Evolutionary conservation across 2,797 vertebrate species (phyloP).

Genomic region (Phrynocephalus forsythii): DNA sequence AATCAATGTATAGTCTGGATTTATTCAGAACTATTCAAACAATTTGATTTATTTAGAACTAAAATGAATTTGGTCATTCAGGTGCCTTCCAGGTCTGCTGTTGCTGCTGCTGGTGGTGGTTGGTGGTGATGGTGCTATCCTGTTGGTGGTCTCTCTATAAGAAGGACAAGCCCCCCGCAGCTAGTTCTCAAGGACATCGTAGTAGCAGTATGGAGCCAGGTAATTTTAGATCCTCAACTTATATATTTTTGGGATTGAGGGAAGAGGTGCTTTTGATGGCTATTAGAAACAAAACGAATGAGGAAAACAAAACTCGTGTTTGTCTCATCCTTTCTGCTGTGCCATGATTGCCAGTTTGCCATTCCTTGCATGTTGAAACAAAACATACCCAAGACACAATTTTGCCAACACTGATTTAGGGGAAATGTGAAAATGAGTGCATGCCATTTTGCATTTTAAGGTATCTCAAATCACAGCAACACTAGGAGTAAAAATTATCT

Average conservation of each 20-base stretch:
- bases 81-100: too few species aligned
- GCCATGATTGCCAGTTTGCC: background rate
- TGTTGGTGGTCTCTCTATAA: background rate
- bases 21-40: too few species aligned
- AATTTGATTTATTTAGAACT: too few species aligned
- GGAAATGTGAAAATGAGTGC: background rate
- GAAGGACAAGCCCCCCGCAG: background rate
- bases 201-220: background rate
- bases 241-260: background rate
- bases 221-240: background rate
- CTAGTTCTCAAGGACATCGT: background rate
- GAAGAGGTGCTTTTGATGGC: background rate
- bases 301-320: background rate
- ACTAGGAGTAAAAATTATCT: too few species aligned
- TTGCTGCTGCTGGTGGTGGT: too few species aligned
- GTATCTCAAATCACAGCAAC: too few species aligned
- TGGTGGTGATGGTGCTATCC: background rate
- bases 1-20: too few species aligned
- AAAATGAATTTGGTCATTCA: too few species aligned
- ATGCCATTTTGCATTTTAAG: too few species aligned
- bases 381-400: background rate
- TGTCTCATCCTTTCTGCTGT: background rate
- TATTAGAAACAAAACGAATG: background rate
- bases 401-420: background rate
- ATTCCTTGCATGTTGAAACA: background rate